Evolutionary conservation across 2,888 invertebrate genomes (phyloP).

Genomic region (Anarsia innoxiella): DNA sequence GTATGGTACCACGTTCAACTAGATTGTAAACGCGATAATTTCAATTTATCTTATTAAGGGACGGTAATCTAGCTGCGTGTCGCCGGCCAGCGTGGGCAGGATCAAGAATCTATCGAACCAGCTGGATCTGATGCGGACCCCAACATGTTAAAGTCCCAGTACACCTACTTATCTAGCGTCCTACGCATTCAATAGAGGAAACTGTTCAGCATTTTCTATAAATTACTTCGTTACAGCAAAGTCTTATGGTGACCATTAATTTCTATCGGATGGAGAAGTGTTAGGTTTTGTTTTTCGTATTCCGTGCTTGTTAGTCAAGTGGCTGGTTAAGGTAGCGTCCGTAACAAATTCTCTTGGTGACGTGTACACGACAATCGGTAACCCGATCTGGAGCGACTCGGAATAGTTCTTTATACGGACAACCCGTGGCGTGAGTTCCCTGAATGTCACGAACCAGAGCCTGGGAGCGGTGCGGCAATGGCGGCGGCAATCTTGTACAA

Average conservation of each 20-base stretch:
- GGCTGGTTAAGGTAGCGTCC: slow-evolving; percentile 30
- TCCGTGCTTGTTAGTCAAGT: slow-evolving; percentile 37
- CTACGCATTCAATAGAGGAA: slow-evolving; percentile 23
- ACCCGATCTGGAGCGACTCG: slow-evolving; percentile 32
- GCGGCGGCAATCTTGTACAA: no score
- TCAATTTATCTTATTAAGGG: slow-evolving; percentile 50
- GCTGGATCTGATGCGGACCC: slow-evolving; percentile 16
- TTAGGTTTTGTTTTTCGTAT: slow-evolving; percentile 31
- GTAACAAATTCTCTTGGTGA: slow-evolving; percentile 41
- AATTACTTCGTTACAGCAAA: slow-evolving; percentile 14
- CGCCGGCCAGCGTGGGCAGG: slow-evolving; percentile 37
- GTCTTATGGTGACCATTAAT: slow-evolving; percentile 23
- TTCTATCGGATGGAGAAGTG: slow-evolving; percentile 21
- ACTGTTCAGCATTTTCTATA: slow-evolving; percentile 16
- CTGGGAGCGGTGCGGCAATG: no score
- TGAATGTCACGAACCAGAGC: slow-evolving; percentile 15
- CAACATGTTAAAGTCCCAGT: slow-evolving; percentile 11
- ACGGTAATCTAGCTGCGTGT: slow-evolving; percentile 36
- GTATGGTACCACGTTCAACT: slow-evolving; percentile 33
- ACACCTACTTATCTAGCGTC: slow-evolving; percentile 27
- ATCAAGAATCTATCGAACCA: slow-evolving; percentile 19
- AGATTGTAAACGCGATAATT: slow-evolving; percentile 52
- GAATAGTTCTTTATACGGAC: slow-evolving; percentile 7
- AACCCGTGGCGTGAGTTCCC: slow-evolving; percentile 11
- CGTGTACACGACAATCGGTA: slow-evolving; percentile 45